A percentile compares a stretch with the other conserved stretches of the same genome.
Conservation (phyloP, 2,113 vertebrate genomes). For the Sebastes fasciatus region DNA sequence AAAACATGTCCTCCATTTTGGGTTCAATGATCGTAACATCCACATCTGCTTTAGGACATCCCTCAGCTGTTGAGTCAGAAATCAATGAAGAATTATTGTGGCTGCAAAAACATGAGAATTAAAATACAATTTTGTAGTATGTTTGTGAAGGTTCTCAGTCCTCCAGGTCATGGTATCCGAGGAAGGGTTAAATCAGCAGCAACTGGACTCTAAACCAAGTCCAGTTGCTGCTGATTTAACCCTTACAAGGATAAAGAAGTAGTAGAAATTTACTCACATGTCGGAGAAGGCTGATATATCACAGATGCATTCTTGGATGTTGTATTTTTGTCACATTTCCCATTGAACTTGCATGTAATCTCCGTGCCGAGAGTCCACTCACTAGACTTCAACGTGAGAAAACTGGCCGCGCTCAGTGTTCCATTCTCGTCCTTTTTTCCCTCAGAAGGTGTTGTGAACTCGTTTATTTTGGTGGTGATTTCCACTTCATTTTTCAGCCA, state of each 20-base stretch:
- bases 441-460: not conserved
- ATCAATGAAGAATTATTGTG: not conserved
- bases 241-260: too few relatives aligned
- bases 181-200: too few relatives aligned
- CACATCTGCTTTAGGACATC: fast-evolving
- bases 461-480: fast-evolving
- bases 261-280: constrained; percentile 25
- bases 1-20: constrained; percentile 7
- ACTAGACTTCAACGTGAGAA: constrained; percentile 2
- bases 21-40: constrained; percentile 23
- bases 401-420: constrained; percentile 61
- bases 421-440: fast-evolving
- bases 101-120: not conserved
- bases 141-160: too few relatives aligned
- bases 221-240: too few relatives aligned
- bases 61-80: fast-evolving
- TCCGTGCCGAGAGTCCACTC: fast-evolving
- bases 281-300: fast-evolving
- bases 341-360: constrained; percentile 65
- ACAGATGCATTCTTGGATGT: fast-evolving
- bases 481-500: constrained; percentile 55
- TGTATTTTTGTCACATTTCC: not conserved
- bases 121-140: not conserved
- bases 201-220: too few relatives aligned
- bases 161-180: too few relatives aligned